These are phyloP conservation scores for Metellina segmentata DNA, from an alignment of 2,888 invertebrate species.

Conservation along the genomic window DNA sequence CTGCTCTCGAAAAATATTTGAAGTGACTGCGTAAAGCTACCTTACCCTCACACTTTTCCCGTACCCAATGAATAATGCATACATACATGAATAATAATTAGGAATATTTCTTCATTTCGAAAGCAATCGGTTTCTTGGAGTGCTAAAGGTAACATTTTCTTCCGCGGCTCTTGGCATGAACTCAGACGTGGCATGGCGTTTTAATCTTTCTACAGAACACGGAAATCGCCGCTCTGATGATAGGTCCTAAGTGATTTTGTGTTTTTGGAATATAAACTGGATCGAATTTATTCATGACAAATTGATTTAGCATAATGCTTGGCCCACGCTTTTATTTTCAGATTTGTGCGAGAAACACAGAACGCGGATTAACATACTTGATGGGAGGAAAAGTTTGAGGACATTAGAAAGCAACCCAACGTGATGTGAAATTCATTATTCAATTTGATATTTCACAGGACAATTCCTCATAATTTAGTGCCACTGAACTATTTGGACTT, in stretches of 20 bases:
- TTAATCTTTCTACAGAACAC: constrained; percentile 15
- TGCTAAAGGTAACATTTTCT: neutral
- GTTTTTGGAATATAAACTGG: neutral
- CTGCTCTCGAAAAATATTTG: constrained; percentile 23
- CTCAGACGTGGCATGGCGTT: constrained; percentile 1
- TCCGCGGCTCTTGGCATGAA: neutral
- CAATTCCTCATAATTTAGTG: no score
- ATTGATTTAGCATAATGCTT: neutral
- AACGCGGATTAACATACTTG: no score
- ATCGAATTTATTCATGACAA: neutral
- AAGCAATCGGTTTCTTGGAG: constrained; percentile 32
- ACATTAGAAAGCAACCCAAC: no score
- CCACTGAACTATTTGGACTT: no score
- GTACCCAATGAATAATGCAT: constrained; percentile 48
- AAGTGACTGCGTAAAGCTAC: constrained; percentile 25
- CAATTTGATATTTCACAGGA: no score
- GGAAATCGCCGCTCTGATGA: neutral
- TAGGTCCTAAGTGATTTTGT: neutral
- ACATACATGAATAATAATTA: constrained; percentile 65
- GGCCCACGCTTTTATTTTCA: no score
- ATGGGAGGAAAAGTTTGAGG: no score
- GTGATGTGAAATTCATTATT: no score
- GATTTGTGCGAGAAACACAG: no score
- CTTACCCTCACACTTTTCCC: constrained; percentile 16
- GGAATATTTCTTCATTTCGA: constrained; percentile 57